These are phyloP conservation scores for Etheostoma spectabile DNA, from an alignment of 2,113 vertebrate genomes.

Conservation along the genomic window DNA sequence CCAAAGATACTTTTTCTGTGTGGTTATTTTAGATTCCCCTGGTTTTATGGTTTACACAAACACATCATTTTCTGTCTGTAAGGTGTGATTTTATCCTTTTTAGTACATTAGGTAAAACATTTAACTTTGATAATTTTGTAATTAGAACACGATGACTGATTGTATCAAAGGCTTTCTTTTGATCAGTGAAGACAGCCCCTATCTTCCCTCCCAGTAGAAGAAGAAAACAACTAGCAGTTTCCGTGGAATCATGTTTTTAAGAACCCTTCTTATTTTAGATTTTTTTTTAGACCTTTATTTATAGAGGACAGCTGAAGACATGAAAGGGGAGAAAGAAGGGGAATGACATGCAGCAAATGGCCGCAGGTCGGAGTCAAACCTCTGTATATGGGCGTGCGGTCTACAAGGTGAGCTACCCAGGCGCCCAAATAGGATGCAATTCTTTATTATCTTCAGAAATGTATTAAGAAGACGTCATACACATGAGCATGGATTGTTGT, in stretches of 20 bases:
- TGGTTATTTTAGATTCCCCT: too few relatives aligned
- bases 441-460: background rate
- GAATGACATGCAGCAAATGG: too few relatives aligned
- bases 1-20: too few relatives aligned
- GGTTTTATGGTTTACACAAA: background rate
- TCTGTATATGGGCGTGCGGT: too few relatives aligned
- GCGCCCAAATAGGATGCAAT: too few relatives aligned
- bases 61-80: background rate
- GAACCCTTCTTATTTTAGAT: too few relatives aligned
- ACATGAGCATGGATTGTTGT: background rate
- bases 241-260: too few relatives aligned
- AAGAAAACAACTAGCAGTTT: background rate
- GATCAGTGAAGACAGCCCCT: background rate
- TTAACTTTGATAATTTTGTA: background rate
- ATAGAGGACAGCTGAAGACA: too few relatives aligned
- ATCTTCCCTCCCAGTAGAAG: background rate
- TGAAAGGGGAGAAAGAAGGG: too few relatives aligned
- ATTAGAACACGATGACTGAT: background rate
- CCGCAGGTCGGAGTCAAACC: too few relatives aligned
- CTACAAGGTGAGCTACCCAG: too few relatives aligned
- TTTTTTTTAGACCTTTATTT: too few relatives aligned
- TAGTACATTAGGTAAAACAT: background rate
- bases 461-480: background rate
- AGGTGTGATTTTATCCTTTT: background rate
- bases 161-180: background rate